Evolutionary conservation across 2,113 vertebrate genomes (phyloP).

Genomic region (Leptodactylus fuscus): DNA sequence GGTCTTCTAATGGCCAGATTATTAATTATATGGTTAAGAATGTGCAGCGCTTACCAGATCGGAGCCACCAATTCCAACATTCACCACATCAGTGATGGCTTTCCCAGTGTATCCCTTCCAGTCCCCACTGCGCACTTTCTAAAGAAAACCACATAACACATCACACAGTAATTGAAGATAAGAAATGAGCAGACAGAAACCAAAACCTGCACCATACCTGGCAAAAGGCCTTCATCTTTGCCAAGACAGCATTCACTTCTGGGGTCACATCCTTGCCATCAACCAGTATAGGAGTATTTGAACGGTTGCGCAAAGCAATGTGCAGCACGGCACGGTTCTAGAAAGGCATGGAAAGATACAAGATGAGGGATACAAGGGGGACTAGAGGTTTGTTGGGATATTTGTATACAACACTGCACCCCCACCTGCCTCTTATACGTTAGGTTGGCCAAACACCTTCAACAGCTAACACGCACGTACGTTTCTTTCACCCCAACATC

Average conservation of each 20-base stretch:
- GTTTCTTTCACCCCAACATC: too few species aligned
- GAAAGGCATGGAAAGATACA: slow-evolving; percentile 11
- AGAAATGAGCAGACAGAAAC: neutral
- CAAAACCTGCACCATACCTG: slow-evolving; percentile 72
- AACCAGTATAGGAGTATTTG: slow-evolving; percentile 85
- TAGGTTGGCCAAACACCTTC: too few species aligned
- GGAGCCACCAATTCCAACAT: slow-evolving; percentile 94
- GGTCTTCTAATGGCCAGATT: neutral
- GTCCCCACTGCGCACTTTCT: slow-evolving; percentile 91
- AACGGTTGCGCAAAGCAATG: slow-evolving; percentile 91
- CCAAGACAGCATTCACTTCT: slow-evolving; percentile 91
- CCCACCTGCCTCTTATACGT: too few species aligned
- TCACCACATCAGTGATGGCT: slow-evolving; percentile 91
- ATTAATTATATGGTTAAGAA: neutral
- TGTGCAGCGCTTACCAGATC: slow-evolving; percentile 82
- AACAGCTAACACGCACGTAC: too few species aligned
- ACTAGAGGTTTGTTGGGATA: too few species aligned
- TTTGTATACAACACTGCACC: too few species aligned
- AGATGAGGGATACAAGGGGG: too few species aligned
- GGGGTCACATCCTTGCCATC: slow-evolving; percentile 93
- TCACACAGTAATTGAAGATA: neutral
- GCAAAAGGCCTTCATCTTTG: slow-evolving; percentile 96
- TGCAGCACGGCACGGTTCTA: slow-evolving; percentile 94
- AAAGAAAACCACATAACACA: neutral
- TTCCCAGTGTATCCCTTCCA: slow-evolving; percentile 96